Evolutionary conservation across 2,113 vertebrate species (phyloP), one percentile per base, ranked within the genome.

Genomic region (Collichthys lucidus): DNA sequence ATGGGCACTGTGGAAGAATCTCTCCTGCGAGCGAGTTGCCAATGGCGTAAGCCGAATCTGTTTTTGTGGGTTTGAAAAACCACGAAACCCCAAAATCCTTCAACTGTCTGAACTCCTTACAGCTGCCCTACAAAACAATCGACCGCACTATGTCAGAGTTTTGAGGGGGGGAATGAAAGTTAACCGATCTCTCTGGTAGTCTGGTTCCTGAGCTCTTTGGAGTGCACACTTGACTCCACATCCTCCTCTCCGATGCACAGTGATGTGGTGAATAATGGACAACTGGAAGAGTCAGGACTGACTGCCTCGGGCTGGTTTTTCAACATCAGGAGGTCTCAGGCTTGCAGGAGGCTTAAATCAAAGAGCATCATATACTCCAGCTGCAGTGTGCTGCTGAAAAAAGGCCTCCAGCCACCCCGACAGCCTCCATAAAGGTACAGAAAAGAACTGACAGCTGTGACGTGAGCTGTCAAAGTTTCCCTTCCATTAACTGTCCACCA

Each of bases 251-350:
- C 56, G 60, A 29, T 61, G 44, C 20, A 17, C 42, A 63, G 55
- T 29, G 82, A 72, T 74, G 82, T 62, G 26, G 65, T 92, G 73
- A 89, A 92, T 85, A 87, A 87, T 85, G 49, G 67, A 89, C 74
- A 19, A 83, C 59, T 71, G 64, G 60, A 66, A 64, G 50, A 77
- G 53, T 56, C 47, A 59, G 71, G 40, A 74, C 42, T 35, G 61
- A 83, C 53, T 1, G 77, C 85, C 57, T 56, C 14, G 26, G 86
- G 91, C 67, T 79, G 57, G 74, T 67, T 74, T 74, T 46, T 60
- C 47, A 74, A 16, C 78, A 83, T 71, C 74, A 81, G 47, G 74
- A 26, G 80, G 69, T 67, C 65, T 80, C 60, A 5, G 62, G 49
- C 71, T 22, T 22, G 49, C 73, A 84, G 78, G 66, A 60, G 69